Evolutionary conservation across 1,140 invertebrate genomes (phyloP), one percentile per base, ranked within the genome.

Genomic region (Drosophila bocqueti): DNA sequence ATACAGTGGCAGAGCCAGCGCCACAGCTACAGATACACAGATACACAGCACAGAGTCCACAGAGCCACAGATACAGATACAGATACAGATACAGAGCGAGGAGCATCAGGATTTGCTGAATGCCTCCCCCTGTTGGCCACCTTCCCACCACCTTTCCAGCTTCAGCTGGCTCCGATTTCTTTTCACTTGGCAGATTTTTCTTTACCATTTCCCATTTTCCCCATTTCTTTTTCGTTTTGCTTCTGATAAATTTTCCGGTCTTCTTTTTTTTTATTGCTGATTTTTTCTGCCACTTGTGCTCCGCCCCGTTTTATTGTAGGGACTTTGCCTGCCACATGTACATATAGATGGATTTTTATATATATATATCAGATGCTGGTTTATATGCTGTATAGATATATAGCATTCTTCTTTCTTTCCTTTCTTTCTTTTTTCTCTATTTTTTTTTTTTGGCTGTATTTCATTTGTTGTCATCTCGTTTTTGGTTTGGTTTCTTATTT

Each of bases 161-260:
- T 61, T 58, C 42, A 38, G 21, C 24, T 65, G 73, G 77, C 84
- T 90, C 85, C 84, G 85, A 89, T 89, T 89, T 87, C 84, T 87
- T 87, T 87, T 90, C 84, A 89, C 85, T 89, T 89, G 84, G 84
- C 69, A 89, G 85, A 84, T 89, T 89, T 89, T 89, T 90, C 81
- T 87, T 87, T 77, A 66, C 76, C 76, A 86, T 83, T 87, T 83
- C 79, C 82, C 83, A 76, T 77, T 81, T 81, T 13, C 34, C 55
- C 63, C 62, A 34, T 69, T 54, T 72, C 42, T 71, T 76, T 40
- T 64, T 76, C 61, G 62, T 59, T 79, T 47, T 47, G 21, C 42
- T 36, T 78, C 47, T 54, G 34, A 57, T 57, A 61, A 52, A 61
- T 72, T 66, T 79, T 69, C 65, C 63, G 69, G 65, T 59, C 50